Base-by-base conservation (phyloP, 2,888 invertebrate species). In the Anodontia alba region DNA sequence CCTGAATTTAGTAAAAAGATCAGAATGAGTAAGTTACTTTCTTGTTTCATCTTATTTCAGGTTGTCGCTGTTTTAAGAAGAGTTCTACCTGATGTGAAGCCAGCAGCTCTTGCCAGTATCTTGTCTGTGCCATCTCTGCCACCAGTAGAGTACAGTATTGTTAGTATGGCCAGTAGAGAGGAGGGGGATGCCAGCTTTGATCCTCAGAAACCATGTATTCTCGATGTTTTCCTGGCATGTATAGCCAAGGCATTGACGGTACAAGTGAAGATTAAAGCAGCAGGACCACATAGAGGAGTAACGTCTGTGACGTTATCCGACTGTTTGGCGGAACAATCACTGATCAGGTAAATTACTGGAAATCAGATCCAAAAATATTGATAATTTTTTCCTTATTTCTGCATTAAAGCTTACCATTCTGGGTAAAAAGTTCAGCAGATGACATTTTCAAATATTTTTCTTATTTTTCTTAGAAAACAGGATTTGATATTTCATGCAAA, bases 171-270 rank as follows among this genome's bases (percentile, higher is more conserved):
- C 12, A 90, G 90, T 51, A 79, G 87, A 26, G 89, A 90, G 26
- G 90, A 90, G 57, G 86, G 81, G 8, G 89, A 86, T 3, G 88
- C 87, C 7, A 89, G 94, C 93, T 83, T 92, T 82, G 90, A 93
- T 83, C 93, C 95, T 0, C 91, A 95, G 33, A 94, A 95, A 29
- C 93, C 97, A 26, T 97, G 98, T 1, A 96, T 99, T 78, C 95
- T 99, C 77, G 99, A 99, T 92, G 97, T 98, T 77, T 96, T 99
- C 91, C 95, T 99, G 78, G 97, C 97, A 84, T 97, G 98, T 87
- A 97, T 99, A 82, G 98, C 98, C 46, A 99, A 99, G 95, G 96
- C 98, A 0, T 95, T 99, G 81, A 97, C 97, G 1, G 96, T 99
- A 1, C 98, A 99, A 95, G 97, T 98, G 29, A 98, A 98, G 95